Base-by-base conservation (phyloP, 2,888 invertebrate genomes). In the Hypercompe scribonia region DNA sequence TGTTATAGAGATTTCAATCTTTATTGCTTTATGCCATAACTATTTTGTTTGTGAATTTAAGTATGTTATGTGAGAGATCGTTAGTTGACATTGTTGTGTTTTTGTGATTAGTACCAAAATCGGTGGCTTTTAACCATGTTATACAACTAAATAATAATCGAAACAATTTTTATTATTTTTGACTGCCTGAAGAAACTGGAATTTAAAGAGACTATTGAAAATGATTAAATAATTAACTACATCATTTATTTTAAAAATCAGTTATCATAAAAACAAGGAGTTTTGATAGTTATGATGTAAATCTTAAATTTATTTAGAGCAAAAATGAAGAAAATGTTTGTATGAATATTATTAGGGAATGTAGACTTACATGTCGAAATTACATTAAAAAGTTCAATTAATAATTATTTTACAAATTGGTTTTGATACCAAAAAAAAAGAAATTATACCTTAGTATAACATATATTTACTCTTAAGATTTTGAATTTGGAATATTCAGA, bases 11-110 rank as follows among this genome's bases (percentile, higher is more conserved):
- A 84, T 84, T 72, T 70, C 66, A 67, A 81, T 83, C 78, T 85
- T 75, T 79, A 81, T 77, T 65, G n/a, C 76, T 15, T 70, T 72
- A 71, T 84, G 78, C 83, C 74, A 75, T 81, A 81, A 83, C 79
- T 68, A 46, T 31, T 68, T 36, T 24, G 34, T 65, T 70, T 68
- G 70, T 69, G 74, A 71, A 65, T 68, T 74, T 79, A 79, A 73
- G 66, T 71, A 58, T 75, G 21, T 64, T 68, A 68, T 71, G 67
- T 64, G 58, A 72, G 68, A 24, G 61, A 61, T 69, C 39, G 36
- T 58, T 58, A 68, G 68, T 28, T 21, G 21, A 24, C 28, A 36
- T 10, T 68, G 10, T 58, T n/a, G 10, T 21, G 34, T 64, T n/a
- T 64, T 63, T 11, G 33, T 46, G n/a, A 42, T 64, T 42, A n/a